Evolutionary conservation across 1,140 invertebrate species (phyloP), one percentile per base, ranked within the genome.

Genomic region (Drosophila chauvacae): DNA sequence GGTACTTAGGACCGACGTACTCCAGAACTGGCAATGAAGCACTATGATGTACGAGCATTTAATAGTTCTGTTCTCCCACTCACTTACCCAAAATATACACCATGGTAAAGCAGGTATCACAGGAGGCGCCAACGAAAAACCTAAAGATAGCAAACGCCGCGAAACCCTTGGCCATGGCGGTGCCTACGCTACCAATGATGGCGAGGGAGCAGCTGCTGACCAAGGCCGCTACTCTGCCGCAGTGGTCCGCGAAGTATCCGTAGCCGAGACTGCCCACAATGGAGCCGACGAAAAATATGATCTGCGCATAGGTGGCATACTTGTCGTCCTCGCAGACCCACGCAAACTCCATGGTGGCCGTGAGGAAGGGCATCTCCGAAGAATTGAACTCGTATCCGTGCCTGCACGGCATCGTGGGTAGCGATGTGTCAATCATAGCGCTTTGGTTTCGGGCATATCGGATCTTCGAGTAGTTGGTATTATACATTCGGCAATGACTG

Each of bases 81-180:
- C 30, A 6, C 94, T 94, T 93, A 97, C 96, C 96, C 75, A 97
- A 93, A 90, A 97, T 97, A 76, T 97, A 97, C 95, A 97, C 97
- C 96, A 97, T 97, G 14, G 96, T 97, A 91, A 97, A 97, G 86
- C 96, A 97, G 83, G 97, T 97, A 90, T 97, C 97, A 88, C 96
- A 98, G 3, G 96, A 96, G 69, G 97, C 94, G 10, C 97, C 97
- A 1, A 97, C 95, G 13, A 97, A 91, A 91, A 97, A 97, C 18
- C 97, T 93, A 78, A 95, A 96, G 0, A 95, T 53, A 0, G 95
- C 94, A 78, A 97, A 97, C 2, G 94, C 92, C 93, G 94, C 94
- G 84, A 97, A 97, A 7, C 93, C 94, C 2, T 92, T 79, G 42
- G 95, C 93, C 77, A 96, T 94, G 0, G 95, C 94, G 0, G 96